These are phyloP conservation scores for Jaculus jaculus DNA, from an alignment of 2,113 vertebrate species.

Conservation along the genomic window DNA sequence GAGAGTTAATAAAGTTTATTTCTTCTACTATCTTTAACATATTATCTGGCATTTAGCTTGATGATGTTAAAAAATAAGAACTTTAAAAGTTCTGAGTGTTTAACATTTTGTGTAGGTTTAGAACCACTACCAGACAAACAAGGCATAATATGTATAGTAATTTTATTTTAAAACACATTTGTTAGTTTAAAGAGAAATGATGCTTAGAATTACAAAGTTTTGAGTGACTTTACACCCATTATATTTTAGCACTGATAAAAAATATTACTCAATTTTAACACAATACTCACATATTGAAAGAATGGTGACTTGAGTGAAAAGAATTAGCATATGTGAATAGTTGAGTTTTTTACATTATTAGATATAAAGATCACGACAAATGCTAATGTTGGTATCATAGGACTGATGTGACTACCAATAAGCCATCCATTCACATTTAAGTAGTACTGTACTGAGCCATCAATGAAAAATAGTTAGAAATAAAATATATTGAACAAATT, in stretches of 20 bases:
- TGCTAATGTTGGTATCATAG: not conserved
- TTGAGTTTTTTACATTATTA: slow-evolving; percentile 5
- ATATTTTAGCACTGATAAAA: not conserved
- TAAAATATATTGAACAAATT: not conserved
- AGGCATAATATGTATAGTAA: not conserved
- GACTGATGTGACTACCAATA: not conserved
- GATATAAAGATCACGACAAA: not conserved
- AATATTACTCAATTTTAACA: not conserved
- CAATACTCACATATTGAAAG: not conserved
- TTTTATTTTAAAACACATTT: not conserved
- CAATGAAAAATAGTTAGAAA: not conserved
- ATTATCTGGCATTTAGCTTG: not conserved
- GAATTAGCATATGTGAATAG: not conserved
- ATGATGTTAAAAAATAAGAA: too few relatives aligned
- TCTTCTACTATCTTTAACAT: not conserved
- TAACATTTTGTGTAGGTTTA: not conserved
- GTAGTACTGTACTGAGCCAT: not conserved
- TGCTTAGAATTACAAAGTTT: not conserved
- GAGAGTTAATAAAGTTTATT: not conserved
- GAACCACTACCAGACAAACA: not conserved
- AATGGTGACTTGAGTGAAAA: slow-evolving; percentile 4
- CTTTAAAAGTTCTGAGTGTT: not conserved
- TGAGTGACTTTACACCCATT: not conserved
- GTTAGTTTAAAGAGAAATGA: not conserved
- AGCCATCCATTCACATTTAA: not conserved